These are phyloP conservation scores for Xenopus borealis DNA, from an alignment of 2,113 vertebrate genomes.

Conservation along the genomic window DNA sequence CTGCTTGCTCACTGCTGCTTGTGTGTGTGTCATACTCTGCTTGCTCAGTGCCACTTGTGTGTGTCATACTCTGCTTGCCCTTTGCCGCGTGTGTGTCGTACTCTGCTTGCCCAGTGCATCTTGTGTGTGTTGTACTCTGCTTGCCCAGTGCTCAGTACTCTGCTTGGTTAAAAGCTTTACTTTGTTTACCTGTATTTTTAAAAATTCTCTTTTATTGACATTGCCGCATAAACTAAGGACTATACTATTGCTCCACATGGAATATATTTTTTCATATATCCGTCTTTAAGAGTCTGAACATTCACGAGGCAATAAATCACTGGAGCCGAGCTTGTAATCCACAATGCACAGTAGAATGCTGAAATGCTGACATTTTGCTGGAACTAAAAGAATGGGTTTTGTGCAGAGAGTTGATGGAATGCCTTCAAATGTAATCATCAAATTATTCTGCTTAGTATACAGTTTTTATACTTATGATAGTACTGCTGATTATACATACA, in stretches of 20 bases:
- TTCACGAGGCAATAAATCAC: not conserved
- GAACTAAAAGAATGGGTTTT: not conserved
- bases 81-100: too few species aligned
- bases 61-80: too few species aligned
- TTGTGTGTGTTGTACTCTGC: too few species aligned
- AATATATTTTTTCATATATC: not conserved
- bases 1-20: too few species aligned
- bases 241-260: not conserved
- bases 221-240: not conserved
- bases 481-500: conserved; percentile 8
- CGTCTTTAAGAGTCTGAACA: not conserved
- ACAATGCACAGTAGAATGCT: not conserved
- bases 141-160: too few species aligned
- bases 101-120: too few species aligned
- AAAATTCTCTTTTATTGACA: too few species aligned
- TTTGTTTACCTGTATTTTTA: too few species aligned
- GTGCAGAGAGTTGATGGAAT: not conserved
- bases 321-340: not conserved
- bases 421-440: conserved; percentile 6
- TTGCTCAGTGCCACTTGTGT: too few species aligned
- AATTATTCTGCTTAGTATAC: conserved; percentile 6
- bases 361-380: not conserved
- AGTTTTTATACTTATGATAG: conserved; percentile 5
- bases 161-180: too few species aligned
- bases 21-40: too few species aligned